These are phyloP conservation scores for Drosophila parvula DNA, from an alignment of 1,140 invertebrate species.

Conservation along the genomic window DNA sequence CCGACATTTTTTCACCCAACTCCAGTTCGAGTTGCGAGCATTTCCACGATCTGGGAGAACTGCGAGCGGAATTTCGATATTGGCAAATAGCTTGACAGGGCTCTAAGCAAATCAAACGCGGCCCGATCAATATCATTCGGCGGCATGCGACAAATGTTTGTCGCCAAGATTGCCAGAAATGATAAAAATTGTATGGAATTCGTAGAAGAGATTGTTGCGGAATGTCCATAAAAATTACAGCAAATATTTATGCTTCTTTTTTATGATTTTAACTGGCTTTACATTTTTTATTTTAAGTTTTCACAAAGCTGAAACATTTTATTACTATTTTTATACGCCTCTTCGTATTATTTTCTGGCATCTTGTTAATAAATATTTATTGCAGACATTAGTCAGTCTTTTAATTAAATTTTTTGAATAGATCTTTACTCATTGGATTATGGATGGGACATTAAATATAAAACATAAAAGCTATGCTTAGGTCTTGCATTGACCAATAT, in stretches of 20 bases:
- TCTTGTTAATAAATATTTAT: not conserved
- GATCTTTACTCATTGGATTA: not conserved
- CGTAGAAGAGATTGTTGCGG: slow-evolving; percentile 5
- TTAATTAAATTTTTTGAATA: not conserved
- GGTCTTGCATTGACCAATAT: too few species aligned
- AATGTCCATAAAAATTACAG: slow-evolving; percentile 7
- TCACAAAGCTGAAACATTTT: not conserved
- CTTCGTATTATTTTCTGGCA: not conserved
- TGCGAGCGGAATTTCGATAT: slow-evolving; percentile 63
- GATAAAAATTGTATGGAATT: slow-evolving; percentile 27
- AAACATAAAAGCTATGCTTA: not conserved
- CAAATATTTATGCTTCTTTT: not conserved
- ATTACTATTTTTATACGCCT: not conserved
- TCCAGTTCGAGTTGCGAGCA: slow-evolving; percentile 26
- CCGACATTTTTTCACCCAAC: slow-evolving; percentile 56
- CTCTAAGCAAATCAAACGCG: slow-evolving; percentile 60
- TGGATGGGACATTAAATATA: not conserved
- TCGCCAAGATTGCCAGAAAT: slow-evolving; percentile 23
- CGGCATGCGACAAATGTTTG: slow-evolving; percentile 36
- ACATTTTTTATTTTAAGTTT: too few species aligned
- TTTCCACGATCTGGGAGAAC: slow-evolving; percentile 53
- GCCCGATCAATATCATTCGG: slow-evolving; percentile 63
- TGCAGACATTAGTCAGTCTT: not conserved
- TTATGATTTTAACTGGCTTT: slow-evolving; percentile 3
- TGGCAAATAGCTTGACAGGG: slow-evolving; percentile 61